Percentiles rank a stretch among this genome's conserved stretches.
Conservation (phyloP, 1,140 invertebrate species). For the Maniola jurtina region DNA sequence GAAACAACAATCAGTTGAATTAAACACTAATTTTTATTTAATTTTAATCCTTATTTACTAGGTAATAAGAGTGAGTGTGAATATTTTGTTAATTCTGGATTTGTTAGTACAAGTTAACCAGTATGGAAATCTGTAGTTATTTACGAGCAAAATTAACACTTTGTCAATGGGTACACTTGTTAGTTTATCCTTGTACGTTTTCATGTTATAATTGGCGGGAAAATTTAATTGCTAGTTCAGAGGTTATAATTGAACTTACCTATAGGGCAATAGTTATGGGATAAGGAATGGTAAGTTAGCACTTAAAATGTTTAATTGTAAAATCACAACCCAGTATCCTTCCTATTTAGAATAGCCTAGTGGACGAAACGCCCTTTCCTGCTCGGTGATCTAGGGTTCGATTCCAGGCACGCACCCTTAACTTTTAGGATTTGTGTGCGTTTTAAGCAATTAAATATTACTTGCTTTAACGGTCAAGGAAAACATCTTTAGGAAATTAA, state of each 20-base stretch:
- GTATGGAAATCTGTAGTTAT: constrained; percentile 24
- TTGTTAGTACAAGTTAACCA: constrained; percentile 5
- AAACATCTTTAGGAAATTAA: too few species aligned
- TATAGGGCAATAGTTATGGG: too few species aligned
- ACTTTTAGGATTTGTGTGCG: too few species aligned
- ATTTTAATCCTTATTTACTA: neutral
- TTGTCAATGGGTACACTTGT: constrained; percentile 16
- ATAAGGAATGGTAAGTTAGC: too few species aligned
- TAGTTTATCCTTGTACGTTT: constrained; percentile 8
- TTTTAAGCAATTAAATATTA: too few species aligned
- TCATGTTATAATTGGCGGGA: constrained; percentile 13
- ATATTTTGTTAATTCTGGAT: neutral
- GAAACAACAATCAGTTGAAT: constrained; percentile 2
- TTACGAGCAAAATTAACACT: constrained; percentile 27
- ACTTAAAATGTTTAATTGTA: too few species aligned
- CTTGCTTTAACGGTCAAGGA: too few species aligned
- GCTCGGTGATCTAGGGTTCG: too few species aligned
- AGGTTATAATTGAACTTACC: neutral
- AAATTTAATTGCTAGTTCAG: constrained; percentile 4
- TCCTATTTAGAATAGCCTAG: too few species aligned
- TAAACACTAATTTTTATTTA: neutral
- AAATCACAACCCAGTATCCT: too few species aligned
- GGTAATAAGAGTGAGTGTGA: constrained; percentile 1
- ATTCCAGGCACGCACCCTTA: too few species aligned
- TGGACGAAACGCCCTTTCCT: too few species aligned